phyloP scores from a whole-genome alignment of 2,797 vertebrate genomes.

The Synanceia verrucosa region DNA sequence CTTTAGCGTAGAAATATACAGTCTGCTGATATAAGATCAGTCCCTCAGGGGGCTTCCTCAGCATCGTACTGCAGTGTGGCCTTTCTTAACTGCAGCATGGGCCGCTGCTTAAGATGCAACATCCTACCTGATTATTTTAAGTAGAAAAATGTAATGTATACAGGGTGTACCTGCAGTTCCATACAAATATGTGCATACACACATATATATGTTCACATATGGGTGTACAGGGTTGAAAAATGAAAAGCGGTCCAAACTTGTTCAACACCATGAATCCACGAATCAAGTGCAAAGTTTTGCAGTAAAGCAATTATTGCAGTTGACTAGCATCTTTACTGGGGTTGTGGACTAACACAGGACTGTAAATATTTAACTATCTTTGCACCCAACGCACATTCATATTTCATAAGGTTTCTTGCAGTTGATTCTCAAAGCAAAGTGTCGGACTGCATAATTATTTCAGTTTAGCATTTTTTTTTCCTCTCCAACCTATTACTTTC shows the following conservation, averaged over 20 bases:
- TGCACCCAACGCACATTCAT: constrained; percentile 87
- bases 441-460: constrained; percentile 89
- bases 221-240: constrained; percentile 24
- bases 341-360: constrained; percentile 83
- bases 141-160: constrained; percentile 27
- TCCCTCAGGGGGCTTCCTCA: constrained; percentile 71
- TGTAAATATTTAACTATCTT: constrained; percentile 89
- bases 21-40: constrained; percentile 84
- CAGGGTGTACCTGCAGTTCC: not conserved
- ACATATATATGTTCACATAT: constrained; percentile 36
- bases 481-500: constrained; percentile 84
- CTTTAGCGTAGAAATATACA: constrained; percentile 82
- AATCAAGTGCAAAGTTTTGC: constrained; percentile 79
- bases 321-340: constrained; percentile 85
- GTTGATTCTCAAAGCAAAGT: constrained; percentile 88
- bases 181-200: no score
- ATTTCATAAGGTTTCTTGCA: constrained; percentile 86
- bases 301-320: constrained; percentile 82
- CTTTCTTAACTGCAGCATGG: constrained; percentile 48
- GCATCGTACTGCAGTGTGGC: constrained; percentile 52
- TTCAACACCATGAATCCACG: constrained; percentile 54
- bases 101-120: constrained; percentile 68
- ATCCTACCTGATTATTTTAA: constrained; percentile 67
- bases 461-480: constrained; percentile 84
- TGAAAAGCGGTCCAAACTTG: constrained; percentile 47